Evolutionary conservation across 2,113 vertebrate species (phyloP), one percentile per base, ranked within the genome.

Genomic region (Cyprinodon tularosa): DNA sequence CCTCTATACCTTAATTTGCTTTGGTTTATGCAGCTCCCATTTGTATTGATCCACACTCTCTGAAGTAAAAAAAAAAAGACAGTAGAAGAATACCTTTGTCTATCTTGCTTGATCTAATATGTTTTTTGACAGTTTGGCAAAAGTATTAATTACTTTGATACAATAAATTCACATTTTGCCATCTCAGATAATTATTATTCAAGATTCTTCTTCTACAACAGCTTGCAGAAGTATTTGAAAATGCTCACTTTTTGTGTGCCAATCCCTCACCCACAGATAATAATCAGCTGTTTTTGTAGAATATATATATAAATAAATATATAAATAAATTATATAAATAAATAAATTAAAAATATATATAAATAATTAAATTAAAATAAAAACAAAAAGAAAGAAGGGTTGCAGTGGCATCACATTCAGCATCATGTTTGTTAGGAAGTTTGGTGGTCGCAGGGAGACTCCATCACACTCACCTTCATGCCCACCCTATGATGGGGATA

Each of bases 1-100:
- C 87, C 86, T 87, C 73, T 76, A 84, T 83, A 84, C 72, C 60
- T 70, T 86, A 86, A 90, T 93, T 90, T 86, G 87, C 89, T 91
- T 91, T 79, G 78, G 74, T 70, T 86, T 88, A 88, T 88, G 79
- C 81, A 71, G 82, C 87, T 53, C 81, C 82, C 72, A n/a, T 42
- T 68, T 0, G 62, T 88, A 93, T 92, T 64, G 90, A 92, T 90
- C 86, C 64, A 12, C 20, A 40, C 76, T 76, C 45, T 74, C 9
- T 9, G 62, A 76, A 68, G 78, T 77, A 57, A n/a, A 60, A 63
- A 77, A 57, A n/a, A 60, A 63, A 76, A 63, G 74, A 67, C 72
- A 78, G 69, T 74, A 82, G 82, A 90, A 81, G 74, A 83, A 82
- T 81, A 71, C 61, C 74, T 86, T 71, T 4, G 20, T 80, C 61